Conservation (phyloP, 2,888 invertebrate species). For the Stictocephala bisonia region DNA sequence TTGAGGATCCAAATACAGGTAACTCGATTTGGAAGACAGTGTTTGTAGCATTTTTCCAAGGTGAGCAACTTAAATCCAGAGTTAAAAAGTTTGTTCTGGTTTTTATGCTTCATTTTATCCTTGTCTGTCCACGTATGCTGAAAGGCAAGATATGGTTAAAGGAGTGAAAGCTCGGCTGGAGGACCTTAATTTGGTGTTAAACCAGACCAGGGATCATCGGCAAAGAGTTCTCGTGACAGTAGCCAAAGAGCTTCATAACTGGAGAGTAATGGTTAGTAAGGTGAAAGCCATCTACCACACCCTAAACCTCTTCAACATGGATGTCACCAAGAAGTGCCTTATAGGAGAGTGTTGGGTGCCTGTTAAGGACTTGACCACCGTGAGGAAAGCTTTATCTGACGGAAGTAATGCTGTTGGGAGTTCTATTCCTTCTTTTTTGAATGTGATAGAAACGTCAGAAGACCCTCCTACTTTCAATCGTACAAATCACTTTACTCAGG, state of each 20-base stretch:
- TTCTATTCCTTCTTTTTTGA: constrained; percentile 84
- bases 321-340: constrained; percentile 89
- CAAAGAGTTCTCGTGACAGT: constrained; percentile 85
- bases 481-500: constrained; percentile 91
- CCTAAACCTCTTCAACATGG: constrained; percentile 90
- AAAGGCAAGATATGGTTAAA: constrained; percentile 89
- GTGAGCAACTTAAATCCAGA: constrained; percentile 88
- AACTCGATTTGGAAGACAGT: constrained; percentile 90
- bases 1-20: constrained; percentile 87
- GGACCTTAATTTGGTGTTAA: constrained; percentile 87
- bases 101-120: constrained; percentile 94
- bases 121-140: constrained; percentile 82
- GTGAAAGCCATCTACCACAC: constrained; percentile 95
- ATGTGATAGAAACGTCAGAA: constrained; percentile 70
- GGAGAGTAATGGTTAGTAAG: constrained; percentile 86
- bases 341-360: constrained; percentile 94
- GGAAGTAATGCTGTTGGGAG: constrained; percentile 76
- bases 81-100: constrained; percentile 93
- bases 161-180: constrained; percentile 91
- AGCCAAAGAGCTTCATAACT: constrained; percentile 86
- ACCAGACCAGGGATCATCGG: constrained; percentile 89
- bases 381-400: not conserved
- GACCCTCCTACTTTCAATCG: constrained; percentile 91
- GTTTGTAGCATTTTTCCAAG: constrained; percentile 91
- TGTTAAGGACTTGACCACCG: constrained; percentile 1